Conservation (phyloP, 35 echinoderm and acorn worm genomes). For the Ptychodera flava region DNA sequence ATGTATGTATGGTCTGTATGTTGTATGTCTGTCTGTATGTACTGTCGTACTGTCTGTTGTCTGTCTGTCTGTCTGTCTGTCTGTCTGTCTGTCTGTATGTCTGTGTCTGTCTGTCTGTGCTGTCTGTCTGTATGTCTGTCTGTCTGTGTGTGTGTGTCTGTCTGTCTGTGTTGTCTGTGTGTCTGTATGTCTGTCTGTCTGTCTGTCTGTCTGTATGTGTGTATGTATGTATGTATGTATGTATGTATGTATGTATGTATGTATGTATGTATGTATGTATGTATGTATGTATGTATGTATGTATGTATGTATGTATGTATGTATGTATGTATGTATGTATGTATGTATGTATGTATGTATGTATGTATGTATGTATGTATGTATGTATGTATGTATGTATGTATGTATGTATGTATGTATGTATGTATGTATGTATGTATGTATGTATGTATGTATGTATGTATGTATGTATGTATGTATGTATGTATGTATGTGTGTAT, state of each 20-base stretch:
- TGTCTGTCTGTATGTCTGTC: neutral
- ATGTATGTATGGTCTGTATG: no score
- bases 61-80: neutral
- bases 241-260: slow-evolving; percentile 2
- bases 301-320: neutral
- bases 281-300: neutral
- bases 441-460: neutral
- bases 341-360: neutral
- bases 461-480: neutral
- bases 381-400: neutral
- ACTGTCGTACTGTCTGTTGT: no score
- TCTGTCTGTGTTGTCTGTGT: neutral
- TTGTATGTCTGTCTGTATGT: no score
- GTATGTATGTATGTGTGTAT: no score
- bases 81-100: neutral
- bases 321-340: neutral
- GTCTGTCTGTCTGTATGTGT: neutral
- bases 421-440: neutral
- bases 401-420: neutral
- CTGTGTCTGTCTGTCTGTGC: neutral
- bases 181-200: neutral
- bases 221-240: slow-evolving; percentile 2
- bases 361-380: neutral
- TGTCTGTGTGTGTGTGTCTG: neutral
- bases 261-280: neutral